phyloP scores from a whole-genome alignment of 2,113 vertebrate species.

The Neotoma lepida region DNA sequence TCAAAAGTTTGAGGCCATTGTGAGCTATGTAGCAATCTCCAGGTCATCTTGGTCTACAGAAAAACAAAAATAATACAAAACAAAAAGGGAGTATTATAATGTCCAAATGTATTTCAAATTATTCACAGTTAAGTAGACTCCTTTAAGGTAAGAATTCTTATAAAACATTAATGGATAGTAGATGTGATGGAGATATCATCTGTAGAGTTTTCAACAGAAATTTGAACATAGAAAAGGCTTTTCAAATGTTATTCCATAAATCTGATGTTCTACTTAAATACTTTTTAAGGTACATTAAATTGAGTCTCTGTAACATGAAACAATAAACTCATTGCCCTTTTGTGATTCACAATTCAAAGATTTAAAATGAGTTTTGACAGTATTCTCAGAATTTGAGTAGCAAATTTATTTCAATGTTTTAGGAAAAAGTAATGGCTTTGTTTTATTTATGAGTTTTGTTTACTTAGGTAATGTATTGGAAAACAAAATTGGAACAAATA shows the following conservation, averaged over 20 bases:
- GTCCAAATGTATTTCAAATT: background rate
- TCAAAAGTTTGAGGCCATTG: too few species aligned
- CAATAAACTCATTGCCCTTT: background rate
- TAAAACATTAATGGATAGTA: background rate
- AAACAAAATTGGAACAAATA: background rate
- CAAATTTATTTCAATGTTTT: conserved; percentile 22
- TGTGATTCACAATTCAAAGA: background rate
- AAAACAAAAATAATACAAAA: background rate
- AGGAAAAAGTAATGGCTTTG: background rate
- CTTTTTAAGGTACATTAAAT: background rate
- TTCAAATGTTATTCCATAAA: conserved; percentile 19
- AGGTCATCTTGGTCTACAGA: too few species aligned
- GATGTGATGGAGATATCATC: background rate
- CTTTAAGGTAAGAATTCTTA: background rate
- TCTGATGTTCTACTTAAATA: background rate
- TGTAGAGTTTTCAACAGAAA: background rate
- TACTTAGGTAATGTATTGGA: background rate
- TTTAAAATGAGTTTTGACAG: conserved; percentile 58
- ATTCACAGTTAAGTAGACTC: background rate
- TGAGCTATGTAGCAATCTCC: too few species aligned
- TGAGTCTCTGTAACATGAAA: background rate
- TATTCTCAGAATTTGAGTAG: background rate
- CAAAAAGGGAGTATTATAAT: background rate
- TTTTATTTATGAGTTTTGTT: conserved; percentile 33
- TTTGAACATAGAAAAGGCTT: conserved; percentile 7